A percentile compares a stretch with the other conserved stretches of the same genome.
Evolutionary conservation across 2,888 invertebrate genomes (phyloP).

Genomic region (Gari tellinella): DNA sequence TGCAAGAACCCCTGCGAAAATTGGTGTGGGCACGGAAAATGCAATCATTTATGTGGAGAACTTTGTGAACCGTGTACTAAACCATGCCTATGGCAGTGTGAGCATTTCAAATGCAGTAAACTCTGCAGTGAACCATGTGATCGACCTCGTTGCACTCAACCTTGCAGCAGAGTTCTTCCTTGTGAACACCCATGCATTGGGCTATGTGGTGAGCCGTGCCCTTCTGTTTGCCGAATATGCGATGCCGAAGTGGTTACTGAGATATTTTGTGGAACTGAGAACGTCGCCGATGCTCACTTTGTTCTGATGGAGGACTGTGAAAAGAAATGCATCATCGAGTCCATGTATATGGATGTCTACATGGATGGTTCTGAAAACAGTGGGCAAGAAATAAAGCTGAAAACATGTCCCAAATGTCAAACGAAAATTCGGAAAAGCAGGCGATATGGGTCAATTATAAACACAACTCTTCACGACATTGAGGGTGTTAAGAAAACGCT

Average conservation of each 20-base stretch:
- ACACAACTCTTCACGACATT: constrained; percentile 83
- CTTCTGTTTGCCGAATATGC: constrained; percentile 87
- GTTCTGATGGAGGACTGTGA: constrained; percentile 79
- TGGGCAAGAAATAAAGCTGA: constrained; percentile 68
- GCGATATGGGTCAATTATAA: constrained; percentile 87
- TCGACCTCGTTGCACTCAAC: constrained; percentile 79
- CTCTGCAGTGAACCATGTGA: constrained; percentile 83
- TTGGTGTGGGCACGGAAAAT: constrained; percentile 79
- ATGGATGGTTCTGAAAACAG: constrained; percentile 85
- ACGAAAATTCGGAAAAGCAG: constrained; percentile 87
- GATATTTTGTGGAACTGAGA: constrained; percentile 85
- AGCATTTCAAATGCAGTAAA: constrained; percentile 78
- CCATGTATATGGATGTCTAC: constrained; percentile 82
- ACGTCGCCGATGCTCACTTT: constrained; percentile 86
- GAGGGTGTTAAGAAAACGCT: constrained; percentile 76
- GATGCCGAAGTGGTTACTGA: constrained; percentile 77
- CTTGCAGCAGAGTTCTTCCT: constrained; percentile 78
- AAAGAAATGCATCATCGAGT: constrained; percentile 81
- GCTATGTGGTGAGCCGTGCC: constrained; percentile 90
- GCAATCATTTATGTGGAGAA: constrained; percentile 76
- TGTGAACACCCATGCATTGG: constrained; percentile 87
- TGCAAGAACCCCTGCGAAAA: constrained; percentile 82
- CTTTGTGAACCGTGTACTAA: constrained; percentile 81
- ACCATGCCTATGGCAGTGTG: constrained; percentile 80
- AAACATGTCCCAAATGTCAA: constrained; percentile 87